These are phyloP conservation scores for Vultur gryphus DNA, from an alignment of 2,797 vertebrate species.

Conservation along the genomic window DNA sequence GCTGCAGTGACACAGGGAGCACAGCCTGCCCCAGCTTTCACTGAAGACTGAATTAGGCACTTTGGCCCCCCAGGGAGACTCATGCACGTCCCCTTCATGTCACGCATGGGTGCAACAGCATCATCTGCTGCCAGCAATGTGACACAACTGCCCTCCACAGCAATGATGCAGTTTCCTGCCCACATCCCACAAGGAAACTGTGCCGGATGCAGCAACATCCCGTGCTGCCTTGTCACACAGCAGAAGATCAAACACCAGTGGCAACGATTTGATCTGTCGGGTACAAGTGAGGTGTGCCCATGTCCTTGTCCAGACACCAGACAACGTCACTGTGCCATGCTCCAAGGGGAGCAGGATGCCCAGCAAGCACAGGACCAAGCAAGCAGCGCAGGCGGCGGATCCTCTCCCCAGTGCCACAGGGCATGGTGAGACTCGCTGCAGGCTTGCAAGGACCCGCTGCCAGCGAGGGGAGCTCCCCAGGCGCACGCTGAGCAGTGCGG, in stretches of 20 bases:
- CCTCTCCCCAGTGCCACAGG: fast-evolving
- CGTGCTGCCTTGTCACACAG: not conserved
- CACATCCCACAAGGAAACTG: not conserved
- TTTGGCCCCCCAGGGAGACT: not conserved
- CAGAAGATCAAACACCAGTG: not conserved
- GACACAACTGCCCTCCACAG: not conserved
- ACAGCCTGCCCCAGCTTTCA: not conserved
- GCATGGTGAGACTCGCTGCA: fast-evolving
- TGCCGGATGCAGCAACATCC: not conserved
- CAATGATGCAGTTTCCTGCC: not conserved
- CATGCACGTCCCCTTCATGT: not conserved
- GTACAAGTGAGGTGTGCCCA: not conserved
- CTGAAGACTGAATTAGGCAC: not conserved
- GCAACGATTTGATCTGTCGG: not conserved
- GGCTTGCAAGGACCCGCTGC: not conserved
- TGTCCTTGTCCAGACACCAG: not conserved
- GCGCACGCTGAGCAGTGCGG: fast-evolving
- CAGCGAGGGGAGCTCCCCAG: fast-evolving
- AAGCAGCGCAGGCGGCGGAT: fast-evolving
- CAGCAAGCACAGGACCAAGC: not conserved
- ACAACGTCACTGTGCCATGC: fast-evolving
- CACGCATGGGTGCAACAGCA: not conserved
- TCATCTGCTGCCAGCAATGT: not conserved
- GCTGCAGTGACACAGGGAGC: not conserved
- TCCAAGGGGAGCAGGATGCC: not conserved